Percentiles rank a stretch among this genome's conserved stretches.
phyloP scores from a whole-genome alignment of 2,888 invertebrate species.

The Napeogenes sylphis region DNA sequence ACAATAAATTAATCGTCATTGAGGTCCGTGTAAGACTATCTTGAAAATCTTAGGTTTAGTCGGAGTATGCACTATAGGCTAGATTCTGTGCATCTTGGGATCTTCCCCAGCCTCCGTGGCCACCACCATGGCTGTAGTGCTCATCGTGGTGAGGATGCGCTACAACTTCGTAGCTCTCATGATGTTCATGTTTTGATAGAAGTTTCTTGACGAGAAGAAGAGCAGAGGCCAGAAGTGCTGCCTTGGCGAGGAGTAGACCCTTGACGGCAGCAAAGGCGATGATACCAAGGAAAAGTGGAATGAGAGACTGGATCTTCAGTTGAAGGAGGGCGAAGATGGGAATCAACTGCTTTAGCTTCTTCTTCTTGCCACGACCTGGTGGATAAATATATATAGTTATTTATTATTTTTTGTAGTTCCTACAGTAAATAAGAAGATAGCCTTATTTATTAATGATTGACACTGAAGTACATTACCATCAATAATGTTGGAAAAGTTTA shows the following conservation, averaged over 20 bases:
- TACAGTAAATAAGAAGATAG: background rate
- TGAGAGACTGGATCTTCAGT: constrained; percentile 86
- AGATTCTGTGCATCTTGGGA: constrained; percentile 82
- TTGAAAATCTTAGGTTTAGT: constrained; percentile 61
- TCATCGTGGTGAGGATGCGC: constrained; percentile 82
- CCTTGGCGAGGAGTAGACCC: constrained; percentile 89
- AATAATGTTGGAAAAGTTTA: too few species aligned
- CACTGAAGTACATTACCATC: too few species aligned
- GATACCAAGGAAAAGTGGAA: constrained; percentile 84
- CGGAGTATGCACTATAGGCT: constrained; percentile 83
- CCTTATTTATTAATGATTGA: too few species aligned
- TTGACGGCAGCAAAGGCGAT: constrained; percentile 90
- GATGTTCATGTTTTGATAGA: constrained; percentile 80
- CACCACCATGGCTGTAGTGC: constrained; percentile 75
- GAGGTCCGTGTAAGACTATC: constrained; percentile 65
- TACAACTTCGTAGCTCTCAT: constrained; percentile 87
- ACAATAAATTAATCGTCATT: constrained; percentile 61
- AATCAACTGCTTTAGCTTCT: constrained; percentile 85
- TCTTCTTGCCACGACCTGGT: constrained; percentile 87
- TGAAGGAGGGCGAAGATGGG: constrained; percentile 87
- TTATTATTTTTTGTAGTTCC: background rate
- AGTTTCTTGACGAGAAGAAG: constrained; percentile 83
- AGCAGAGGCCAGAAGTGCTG: constrained; percentile 86
- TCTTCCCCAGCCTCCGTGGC: constrained; percentile 82
- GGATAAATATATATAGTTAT: background rate